phyloP scores from a whole-genome alignment of 64 coral and sea anemone genomes.

The Acropora tenuis region DNA sequence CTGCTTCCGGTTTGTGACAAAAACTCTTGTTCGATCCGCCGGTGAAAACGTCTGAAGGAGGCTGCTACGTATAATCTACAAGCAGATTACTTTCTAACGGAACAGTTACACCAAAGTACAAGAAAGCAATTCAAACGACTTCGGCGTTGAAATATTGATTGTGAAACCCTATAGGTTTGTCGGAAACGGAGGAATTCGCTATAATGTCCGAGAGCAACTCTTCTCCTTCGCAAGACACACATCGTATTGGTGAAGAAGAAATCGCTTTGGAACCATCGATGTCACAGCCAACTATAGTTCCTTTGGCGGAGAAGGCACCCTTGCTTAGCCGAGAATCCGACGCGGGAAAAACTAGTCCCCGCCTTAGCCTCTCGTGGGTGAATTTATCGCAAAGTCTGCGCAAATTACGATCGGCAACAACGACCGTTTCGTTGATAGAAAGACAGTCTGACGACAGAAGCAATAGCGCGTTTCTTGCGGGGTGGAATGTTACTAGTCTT shows the following conservation, averaged over 20 bases:
- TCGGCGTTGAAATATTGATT: no score
- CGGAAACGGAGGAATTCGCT: no score
- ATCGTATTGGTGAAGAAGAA: slow-evolving; percentile 2
- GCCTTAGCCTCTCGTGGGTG: slow-evolving; percentile 18
- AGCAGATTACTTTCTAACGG: no score
- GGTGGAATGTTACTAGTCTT: slow-evolving; percentile 90
- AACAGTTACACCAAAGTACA: no score
- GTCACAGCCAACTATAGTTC: slow-evolving; percentile 27
- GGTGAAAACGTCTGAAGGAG: no score
- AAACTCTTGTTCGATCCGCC: no score
- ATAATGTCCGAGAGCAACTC: no score
- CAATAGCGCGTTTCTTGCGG: slow-evolving; percentile 73
- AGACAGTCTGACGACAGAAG: slow-evolving; percentile 73
- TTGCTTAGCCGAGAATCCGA: background rate
- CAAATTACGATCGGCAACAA: slow-evolving; percentile 68
- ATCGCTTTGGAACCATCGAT: background rate
- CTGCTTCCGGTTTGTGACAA: no score
- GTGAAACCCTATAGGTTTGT: no score
- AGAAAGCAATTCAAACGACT: no score
- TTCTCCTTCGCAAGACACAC: no score
- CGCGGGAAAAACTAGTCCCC: background rate
- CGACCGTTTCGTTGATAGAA: slow-evolving; percentile 81
- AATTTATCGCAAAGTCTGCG: slow-evolving; percentile 52
- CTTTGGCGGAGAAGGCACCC: slow-evolving; percentile 5
- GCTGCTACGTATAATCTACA: no score